phyloP scores from a whole-genome alignment of 2,888 invertebrate genomes.

The Sicus ferrugineus region DNA sequence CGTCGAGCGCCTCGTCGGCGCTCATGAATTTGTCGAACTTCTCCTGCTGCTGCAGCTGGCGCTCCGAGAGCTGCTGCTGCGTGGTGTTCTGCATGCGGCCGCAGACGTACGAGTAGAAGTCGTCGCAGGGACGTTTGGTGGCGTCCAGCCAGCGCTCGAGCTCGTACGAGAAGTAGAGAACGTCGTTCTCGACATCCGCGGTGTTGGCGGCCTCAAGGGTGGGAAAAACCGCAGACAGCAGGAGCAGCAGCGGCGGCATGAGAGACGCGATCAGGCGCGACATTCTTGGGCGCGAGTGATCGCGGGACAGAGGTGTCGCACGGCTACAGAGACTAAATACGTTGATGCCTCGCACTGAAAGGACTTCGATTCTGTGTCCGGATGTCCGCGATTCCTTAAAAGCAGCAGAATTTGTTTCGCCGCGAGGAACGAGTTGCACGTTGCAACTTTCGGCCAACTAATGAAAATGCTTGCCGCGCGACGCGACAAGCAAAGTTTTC shows the following conservation, averaged over 20 bases:
- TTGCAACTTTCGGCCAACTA: background rate
- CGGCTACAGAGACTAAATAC: background rate
- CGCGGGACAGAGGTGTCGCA: background rate
- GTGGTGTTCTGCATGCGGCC: conserved; percentile 46
- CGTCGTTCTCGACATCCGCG: conserved; percentile 48
- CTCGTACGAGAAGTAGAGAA: conserved; percentile 52
- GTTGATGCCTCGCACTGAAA: background rate
- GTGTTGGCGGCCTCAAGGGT: conserved; percentile 27
- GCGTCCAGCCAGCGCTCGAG: conserved; percentile 52
- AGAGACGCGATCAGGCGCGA: background rate
- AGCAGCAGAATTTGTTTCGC: background rate
- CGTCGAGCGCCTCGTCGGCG: conserved; percentile 43
- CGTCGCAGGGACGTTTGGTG: conserved; percentile 52
- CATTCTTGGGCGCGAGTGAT: background rate
- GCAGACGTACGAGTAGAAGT: conserved; percentile 59
- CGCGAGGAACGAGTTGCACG: conserved; percentile 3
- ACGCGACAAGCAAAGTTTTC: too few relatives aligned
- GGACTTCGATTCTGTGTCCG: background rate
- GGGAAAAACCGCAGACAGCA: background rate
- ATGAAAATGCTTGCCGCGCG: conserved; percentile 1
- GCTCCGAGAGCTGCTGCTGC: conserved; percentile 42
- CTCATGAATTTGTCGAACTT: conserved; percentile 53
- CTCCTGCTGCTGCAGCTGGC: conserved; percentile 49
- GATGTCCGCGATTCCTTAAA: background rate
- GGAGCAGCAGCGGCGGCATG: conserved; percentile 16